phyloP scores from a whole-genome alignment of 2,888 invertebrate species.

The Chorisops tibialis region DNA sequence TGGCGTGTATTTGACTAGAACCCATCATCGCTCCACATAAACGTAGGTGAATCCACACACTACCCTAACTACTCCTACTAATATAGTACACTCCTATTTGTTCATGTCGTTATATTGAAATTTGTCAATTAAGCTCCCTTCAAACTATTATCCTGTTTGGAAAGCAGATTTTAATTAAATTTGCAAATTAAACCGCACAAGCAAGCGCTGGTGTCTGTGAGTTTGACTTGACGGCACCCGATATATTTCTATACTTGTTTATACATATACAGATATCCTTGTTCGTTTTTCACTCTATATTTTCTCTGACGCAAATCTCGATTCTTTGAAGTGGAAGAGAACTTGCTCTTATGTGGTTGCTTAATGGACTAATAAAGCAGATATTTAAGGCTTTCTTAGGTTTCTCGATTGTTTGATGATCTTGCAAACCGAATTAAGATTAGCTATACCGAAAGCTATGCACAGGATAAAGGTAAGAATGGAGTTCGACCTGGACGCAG shows the following conservation, averaged over 20 bases:
- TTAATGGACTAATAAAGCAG: conserved; percentile 24
- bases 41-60: not conserved
- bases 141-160: conserved; percentile 39
- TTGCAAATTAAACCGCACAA: conserved; percentile 43
- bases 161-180: conserved; percentile 40
- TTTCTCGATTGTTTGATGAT: conserved; percentile 23
- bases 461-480: no score
- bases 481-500: no score
- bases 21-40: conserved; percentile 1
- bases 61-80: not conserved
- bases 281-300: no score
- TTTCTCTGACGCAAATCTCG: not conserved
- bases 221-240: no score
- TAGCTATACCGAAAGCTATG: not conserved
- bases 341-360: conserved; percentile 22
- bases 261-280: no score
- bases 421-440: conserved; percentile 22
- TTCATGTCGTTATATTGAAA: conserved; percentile 35
- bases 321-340: conserved; percentile 21
- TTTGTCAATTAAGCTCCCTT: conserved; percentile 39
- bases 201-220: conserved; percentile 1
- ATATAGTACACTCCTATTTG: conserved; percentile 3
- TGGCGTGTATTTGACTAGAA: conserved; percentile 9
- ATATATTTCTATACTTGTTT: no score
- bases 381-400: conserved; percentile 20